phyloP scores from a whole-genome alignment of 2,113 vertebrate species.

The Dissostichus mawsoni region DNA sequence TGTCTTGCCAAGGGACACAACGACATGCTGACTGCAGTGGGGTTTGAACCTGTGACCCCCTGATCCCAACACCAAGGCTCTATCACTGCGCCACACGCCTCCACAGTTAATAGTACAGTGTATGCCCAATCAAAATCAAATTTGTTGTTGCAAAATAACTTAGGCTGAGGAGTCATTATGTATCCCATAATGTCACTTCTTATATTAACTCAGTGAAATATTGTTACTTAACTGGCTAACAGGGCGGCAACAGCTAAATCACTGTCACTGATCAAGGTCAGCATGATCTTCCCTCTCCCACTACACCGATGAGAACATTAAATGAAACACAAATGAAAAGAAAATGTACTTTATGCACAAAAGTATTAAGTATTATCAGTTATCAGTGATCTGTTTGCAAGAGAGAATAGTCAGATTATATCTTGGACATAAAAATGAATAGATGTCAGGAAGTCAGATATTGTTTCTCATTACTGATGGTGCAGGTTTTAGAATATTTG shows the following conservation, averaged over 20 bases:
- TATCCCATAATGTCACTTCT: neutral
- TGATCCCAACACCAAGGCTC: no score
- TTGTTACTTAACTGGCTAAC: neutral
- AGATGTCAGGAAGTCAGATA: neutral
- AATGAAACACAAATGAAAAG: neutral
- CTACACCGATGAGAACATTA: neutral
- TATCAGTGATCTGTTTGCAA: no score
- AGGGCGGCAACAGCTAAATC: neutral
- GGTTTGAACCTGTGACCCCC: no score
- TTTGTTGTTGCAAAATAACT: neutral
- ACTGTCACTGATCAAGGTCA: conserved; percentile 6
- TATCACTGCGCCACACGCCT: no score
- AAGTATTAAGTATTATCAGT: neutral
- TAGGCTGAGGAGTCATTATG: neutral
- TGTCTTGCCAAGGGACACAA: no score
- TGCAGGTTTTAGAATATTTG: neutral
- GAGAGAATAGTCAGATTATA: neutral
- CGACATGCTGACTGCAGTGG: no score
- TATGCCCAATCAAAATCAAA: neutral
- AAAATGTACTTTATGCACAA: neutral
- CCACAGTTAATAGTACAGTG: no score
- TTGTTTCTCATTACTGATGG: neutral
- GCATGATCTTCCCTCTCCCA: neutral
- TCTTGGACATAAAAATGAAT: neutral
- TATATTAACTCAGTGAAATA: conserved; percentile 4